phyloP scores from a whole-genome alignment of 64 coral and sea anemone species.

The Acropora tenuis region DNA sequence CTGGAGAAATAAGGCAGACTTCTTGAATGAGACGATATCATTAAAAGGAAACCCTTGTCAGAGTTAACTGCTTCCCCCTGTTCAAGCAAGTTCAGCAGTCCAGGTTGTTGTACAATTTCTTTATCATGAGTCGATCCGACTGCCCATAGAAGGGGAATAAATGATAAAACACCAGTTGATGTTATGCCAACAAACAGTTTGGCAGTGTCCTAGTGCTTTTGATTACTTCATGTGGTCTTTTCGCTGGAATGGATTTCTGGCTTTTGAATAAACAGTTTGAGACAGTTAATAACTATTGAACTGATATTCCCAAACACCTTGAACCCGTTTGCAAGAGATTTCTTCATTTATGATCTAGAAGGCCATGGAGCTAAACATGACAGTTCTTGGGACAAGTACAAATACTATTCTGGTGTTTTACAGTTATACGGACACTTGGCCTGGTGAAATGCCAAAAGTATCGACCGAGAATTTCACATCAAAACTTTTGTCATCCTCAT shows the following conservation, averaged over 20 bases:
- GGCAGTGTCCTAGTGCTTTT: slow-evolving; percentile 5
- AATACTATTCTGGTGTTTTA: slow-evolving; percentile 53
- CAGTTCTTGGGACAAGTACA: slow-evolving; percentile 27
- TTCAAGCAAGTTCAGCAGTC: slow-evolving; percentile 60
- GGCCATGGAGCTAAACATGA: slow-evolving; percentile 76
- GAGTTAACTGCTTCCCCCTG: slow-evolving; percentile 81
- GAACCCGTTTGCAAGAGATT: slow-evolving; percentile 4
- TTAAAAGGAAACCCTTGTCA: slow-evolving; percentile 78
- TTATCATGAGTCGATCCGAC: slow-evolving; percentile 36
- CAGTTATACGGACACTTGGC: slow-evolving; percentile 46
- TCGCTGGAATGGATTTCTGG: slow-evolving; percentile 45
- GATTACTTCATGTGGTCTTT: slow-evolving; percentile 9
- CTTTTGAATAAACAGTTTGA: no score
- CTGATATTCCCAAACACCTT: background rate
- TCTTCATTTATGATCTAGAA: background rate
- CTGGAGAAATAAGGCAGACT: background rate
- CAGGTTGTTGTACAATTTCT: slow-evolving; percentile 53
- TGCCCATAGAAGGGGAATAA: slow-evolving; percentile 79
- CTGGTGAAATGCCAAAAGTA: background rate
- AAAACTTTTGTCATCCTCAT: slow-evolving; percentile 64
- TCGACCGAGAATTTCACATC: slow-evolving; percentile 46
- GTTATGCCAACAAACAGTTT: slow-evolving; percentile 27
- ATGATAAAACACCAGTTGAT: slow-evolving; percentile 45
- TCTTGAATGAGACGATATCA: slow-evolving; percentile 75
- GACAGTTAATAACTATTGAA: background rate